Evolutionary conservation across 1,140 invertebrate species (phyloP).

Genomic region (Caenorhabditis brenneri): DNA sequence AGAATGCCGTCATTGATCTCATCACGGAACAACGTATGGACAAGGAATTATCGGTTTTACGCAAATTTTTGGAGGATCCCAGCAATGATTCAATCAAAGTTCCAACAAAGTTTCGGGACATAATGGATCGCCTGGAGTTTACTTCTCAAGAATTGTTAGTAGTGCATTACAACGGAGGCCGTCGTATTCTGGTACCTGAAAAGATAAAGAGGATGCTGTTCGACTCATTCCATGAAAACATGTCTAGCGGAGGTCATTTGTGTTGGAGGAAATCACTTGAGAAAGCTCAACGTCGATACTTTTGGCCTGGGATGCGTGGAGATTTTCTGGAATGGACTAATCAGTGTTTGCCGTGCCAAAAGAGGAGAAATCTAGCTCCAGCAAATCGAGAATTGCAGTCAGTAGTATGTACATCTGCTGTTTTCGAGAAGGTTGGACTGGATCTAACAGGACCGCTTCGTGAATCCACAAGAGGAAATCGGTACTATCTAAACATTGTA

Average conservation of each 20-base stretch:
- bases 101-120: no score
- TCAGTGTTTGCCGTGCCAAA: neutral
- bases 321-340: neutral
- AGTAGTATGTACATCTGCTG: neutral
- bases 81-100: no score
- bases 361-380: neutral
- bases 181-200: neutral
- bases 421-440: conserved; percentile 29
- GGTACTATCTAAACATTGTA: conserved; percentile 9
- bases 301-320: conserved; percentile 13
- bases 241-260: neutral
- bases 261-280: neutral
- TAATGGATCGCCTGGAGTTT: neutral
- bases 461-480: neutral
- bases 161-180: neutral
- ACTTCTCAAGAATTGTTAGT: neutral
- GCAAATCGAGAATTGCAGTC: neutral
- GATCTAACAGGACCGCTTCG: neutral
- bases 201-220: neutral
- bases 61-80: no score
- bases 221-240: neutral
- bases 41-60: no score
- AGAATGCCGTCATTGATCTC: neutral
- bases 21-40: no score
- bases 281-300: neutral